Evolutionary conservation across 2,888 invertebrate genomes (phyloP), one percentile per base, ranked within the genome.

Genomic region (Drosophila helvetica): DNA sequence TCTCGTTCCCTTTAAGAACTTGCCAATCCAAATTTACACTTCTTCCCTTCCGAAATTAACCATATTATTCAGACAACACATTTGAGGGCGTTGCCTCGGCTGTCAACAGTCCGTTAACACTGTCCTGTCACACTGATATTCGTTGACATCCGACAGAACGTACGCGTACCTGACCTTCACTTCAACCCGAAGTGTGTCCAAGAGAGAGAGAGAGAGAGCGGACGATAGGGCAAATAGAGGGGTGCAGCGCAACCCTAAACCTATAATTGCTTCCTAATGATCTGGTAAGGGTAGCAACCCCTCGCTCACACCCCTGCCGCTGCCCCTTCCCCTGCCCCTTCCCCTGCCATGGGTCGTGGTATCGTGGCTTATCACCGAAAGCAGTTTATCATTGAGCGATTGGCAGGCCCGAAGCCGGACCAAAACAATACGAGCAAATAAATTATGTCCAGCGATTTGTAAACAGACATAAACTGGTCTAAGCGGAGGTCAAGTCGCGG

Each of bases 361-460:
- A 38, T 53, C 38, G 18, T 25, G 42, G 62, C 67, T 86, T 83
- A 86, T 88, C 88, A 64, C 22, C 33, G 57, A 27, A 19, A 19
- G 76, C 78, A 77, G 80, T 86, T 79, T 86, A 87, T 87, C 88
- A 85, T 85, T 87, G 73, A 72, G 66, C 85, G 75, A 87, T 87
- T 82, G 86, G 80, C 83, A 83, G 75, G 58, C 57, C 48, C 68
- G 47, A 46, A 58, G 67, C 51, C 33, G 42, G 45, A 65, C 57
- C 85, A 79, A 79, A 80, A 79, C 82, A 85, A 73, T 51, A 53
- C 73, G 53, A 64, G 73, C 77, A 71, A 80, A 83, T 83, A 83
- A 83, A 88, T 83, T 72, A 83, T 86, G 80, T 78, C 68, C 72
- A 84, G 63, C 86, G 80, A 84, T 84, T 84, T 84, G 83, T 88